Evolutionary conservation across 30 jellyfish, hydroid and myxozoan species (phyloP).

Genomic region (Chironex yamaguchii): DNA sequence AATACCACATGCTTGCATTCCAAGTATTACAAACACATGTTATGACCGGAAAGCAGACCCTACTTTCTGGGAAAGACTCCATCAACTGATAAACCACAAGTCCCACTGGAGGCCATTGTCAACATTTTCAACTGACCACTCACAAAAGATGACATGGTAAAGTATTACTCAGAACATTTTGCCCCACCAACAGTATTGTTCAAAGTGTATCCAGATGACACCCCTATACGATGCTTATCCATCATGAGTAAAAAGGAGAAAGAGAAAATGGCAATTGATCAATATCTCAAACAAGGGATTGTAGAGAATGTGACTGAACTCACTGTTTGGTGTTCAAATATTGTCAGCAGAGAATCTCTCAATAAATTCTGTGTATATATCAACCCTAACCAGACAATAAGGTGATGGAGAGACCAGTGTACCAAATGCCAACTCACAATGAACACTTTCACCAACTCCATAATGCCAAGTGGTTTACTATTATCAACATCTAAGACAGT

Average conservation of each 20-base stretch:
- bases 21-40: background rate
- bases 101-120: no score
- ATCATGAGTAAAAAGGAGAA: background rate
- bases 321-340: background rate
- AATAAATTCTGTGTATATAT: background rate
- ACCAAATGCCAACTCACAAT: background rate
- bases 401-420: background rate
- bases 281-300: background rate
- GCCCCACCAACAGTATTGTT: background rate
- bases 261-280: background rate
- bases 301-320: background rate
- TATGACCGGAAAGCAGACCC: background rate
- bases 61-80: background rate
- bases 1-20: background rate
- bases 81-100: background rate
- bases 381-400: background rate
- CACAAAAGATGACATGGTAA: background rate
- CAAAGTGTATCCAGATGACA: background rate
- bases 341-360: background rate
- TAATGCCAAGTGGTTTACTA: constrained; percentile 4
- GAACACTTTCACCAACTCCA: background rate
- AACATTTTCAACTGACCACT: background rate
- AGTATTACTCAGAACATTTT: background rate
- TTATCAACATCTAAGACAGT: constrained; percentile 36
- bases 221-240: background rate